Evolutionary conservation across 53 echinoderm and acorn worm species (phyloP).

Genomic region (Holothuria leucospilota): DNA sequence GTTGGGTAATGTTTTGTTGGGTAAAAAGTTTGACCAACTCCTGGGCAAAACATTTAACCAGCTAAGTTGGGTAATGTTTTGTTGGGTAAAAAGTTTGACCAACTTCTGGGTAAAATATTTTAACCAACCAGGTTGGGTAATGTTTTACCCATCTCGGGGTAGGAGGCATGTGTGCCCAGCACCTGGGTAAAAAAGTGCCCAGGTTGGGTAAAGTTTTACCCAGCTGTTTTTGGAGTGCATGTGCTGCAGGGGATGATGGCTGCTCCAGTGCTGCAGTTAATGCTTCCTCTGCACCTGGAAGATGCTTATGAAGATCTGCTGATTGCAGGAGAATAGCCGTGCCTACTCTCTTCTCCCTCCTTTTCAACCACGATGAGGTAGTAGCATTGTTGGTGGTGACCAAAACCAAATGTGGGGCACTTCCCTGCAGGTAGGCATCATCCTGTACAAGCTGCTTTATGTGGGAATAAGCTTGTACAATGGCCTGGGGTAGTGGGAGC

Average conservation of each 20-base stretch:
- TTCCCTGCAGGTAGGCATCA: background rate
- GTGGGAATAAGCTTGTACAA: constrained; percentile 44
- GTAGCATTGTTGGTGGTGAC: constrained; percentile 55
- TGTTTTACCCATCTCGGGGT: too few species aligned
- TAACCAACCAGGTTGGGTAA: too few species aligned
- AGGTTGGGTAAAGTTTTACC: too few species aligned
- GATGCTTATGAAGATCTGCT: background rate
- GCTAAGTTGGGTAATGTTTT: too few species aligned
- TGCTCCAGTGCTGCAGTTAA: background rate
- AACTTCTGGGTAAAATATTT: too few species aligned
- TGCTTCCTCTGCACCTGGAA: constrained; percentile 24
- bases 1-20: too few species aligned
- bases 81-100: too few species aligned
- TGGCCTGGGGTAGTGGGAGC: constrained; percentile 51
- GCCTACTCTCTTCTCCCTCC: constrained; percentile 21
- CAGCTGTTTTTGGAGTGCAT: too few species aligned
- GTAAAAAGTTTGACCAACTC: too few species aligned
- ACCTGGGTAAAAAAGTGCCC: too few species aligned
- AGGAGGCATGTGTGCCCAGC: too few species aligned
- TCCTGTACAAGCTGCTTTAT: constrained; percentile 55
- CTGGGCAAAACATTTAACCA: too few species aligned
- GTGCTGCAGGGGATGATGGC: constrained; percentile 27
- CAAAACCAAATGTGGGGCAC: constrained; percentile 29
- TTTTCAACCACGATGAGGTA: constrained; percentile 27
- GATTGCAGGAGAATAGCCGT: constrained; percentile 32